These are phyloP conservation scores for Apteryx mantelli DNA, from an alignment of 2,113 vertebrate species.

Conservation along the genomic window DNA sequence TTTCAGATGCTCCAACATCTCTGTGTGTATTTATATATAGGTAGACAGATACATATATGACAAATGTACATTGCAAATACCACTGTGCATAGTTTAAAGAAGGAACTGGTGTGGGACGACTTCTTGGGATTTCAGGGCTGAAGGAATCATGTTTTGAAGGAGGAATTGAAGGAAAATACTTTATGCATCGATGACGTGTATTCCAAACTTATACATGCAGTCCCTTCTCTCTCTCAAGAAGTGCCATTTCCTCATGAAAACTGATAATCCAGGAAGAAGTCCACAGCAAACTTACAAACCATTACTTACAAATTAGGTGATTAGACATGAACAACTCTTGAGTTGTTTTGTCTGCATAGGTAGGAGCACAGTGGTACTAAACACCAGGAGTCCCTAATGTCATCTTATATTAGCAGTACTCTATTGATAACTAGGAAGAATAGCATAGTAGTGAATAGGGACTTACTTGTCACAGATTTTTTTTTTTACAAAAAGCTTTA, in stretches of 20 bases:
- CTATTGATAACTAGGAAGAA: background rate
- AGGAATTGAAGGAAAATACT: background rate
- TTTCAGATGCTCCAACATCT: background rate
- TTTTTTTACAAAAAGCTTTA: background rate
- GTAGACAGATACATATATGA: background rate
- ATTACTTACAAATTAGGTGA: background rate
- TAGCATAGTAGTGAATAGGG: background rate
- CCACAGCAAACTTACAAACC: background rate
- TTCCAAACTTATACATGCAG: background rate
- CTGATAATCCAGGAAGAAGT: background rate
- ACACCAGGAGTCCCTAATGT: background rate
- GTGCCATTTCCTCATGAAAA: background rate
- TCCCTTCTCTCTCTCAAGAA: background rate
- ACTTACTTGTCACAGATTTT: background rate
- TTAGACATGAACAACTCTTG: background rate
- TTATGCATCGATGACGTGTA: background rate
- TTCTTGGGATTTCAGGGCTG: background rate
- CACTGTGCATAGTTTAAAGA: background rate
- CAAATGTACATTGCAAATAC: background rate
- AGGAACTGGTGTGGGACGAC: background rate
- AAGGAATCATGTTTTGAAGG: background rate
- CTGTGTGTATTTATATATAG: no score
- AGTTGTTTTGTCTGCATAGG: background rate
- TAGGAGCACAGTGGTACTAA: background rate
- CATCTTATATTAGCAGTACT: background rate